Evolutionary conservation across 2,888 invertebrate genomes (phyloP), one percentile per base, ranked within the genome.

Genomic region (Drosophila algonquin): DNA sequence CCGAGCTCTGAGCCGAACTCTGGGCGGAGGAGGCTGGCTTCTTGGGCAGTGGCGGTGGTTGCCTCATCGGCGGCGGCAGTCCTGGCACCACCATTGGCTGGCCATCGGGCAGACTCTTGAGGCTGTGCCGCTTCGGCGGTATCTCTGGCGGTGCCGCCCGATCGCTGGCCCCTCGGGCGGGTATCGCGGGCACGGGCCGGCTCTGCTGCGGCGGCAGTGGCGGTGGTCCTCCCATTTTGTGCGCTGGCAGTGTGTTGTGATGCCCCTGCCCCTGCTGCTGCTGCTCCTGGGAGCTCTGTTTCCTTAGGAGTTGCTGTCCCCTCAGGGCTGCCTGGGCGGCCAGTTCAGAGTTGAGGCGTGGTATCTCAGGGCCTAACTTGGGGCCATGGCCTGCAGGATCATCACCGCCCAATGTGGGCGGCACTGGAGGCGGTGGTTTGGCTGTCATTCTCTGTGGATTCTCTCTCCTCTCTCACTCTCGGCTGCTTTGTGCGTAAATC

Each of bases 281-380:
- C 27, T 35, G 78, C 40, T 92, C 91, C 70, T 87, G 89, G 6
- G 87, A 89, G 58, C 81, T 80, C 69, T 91, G 90, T 44, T 91
- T 92, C 53, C 90, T 87, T 16, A 92, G 75, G 58, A 92, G 81
- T 75, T 92, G 92, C 76, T 92, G 92, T 6, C 90, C 92, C 27
- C 92, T 89, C 32, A 91, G 78, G 4, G 92, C 92, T 7, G 92
- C 92, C 76, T 92, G 92, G 45, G 92, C 89, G n/a, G 92, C 92
- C 48, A 92, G 69, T 65, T 92, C 92, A 6, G 92, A 92, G 62
- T 90, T 92, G 61, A 92, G 85, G 52, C 91, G 91, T 35, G 92
- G 90, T 68, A 92, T 90, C 79, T 92, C 92, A 3, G 91, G 90
- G 30, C 90, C 88, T 74, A 92, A 77, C 77, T 92, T 91, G 0